Base-by-base conservation (phyloP, 2,888 invertebrate genomes). In the Caenorhabditis uteleia region DNA sequence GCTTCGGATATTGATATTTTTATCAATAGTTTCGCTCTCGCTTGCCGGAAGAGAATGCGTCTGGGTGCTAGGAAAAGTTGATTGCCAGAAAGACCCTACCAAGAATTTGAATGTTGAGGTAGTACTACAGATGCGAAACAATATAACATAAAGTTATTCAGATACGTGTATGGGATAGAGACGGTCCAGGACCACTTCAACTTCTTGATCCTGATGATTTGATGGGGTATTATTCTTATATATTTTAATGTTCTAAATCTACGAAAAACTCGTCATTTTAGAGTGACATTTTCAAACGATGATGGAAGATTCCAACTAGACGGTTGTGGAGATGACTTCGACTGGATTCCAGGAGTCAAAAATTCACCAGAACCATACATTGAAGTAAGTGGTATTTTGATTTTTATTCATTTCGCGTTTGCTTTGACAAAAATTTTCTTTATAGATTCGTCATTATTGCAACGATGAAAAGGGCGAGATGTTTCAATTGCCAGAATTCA, bases 61-160 rank as follows among this genome's bases (percentile, higher is more conserved):
- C 21, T 80, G 80, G 79, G 73, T 77, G 7, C 53, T 73, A 12
- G 82, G 82, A 33, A 62, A 71, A 29, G 70, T 81, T 18, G 59
- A 71, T 27, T 82, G 82, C 60, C 69, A 77, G 34, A 66, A 62
- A 34, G 74, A 82, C 55, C 54, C 72, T 23, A 59, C 61, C 43
- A 79, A 79, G 56, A 75, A 77, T 51, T 48, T 70, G 38, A 82
- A 82, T 57, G 81, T 81, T 20, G 82, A 82, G 70, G 77, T 82
- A 25, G 12, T 4, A n/a, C 7, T 18, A 16, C 14, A 12, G n/a
- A 26, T 23, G n/a, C 16, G n/a, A 7, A 47, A 47, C 4, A 34
- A 25, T 39, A 18, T 16, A 6, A 25, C 14, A 10, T 6, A 18
- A 2, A 43, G 23, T 23, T 16, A 29, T 55, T 33, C 57, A 75